Evolutionary conservation across 2,113 vertebrate species (phyloP), one percentile per base, ranked within the genome.

Genomic region (Oostethus manadensis): DNA sequence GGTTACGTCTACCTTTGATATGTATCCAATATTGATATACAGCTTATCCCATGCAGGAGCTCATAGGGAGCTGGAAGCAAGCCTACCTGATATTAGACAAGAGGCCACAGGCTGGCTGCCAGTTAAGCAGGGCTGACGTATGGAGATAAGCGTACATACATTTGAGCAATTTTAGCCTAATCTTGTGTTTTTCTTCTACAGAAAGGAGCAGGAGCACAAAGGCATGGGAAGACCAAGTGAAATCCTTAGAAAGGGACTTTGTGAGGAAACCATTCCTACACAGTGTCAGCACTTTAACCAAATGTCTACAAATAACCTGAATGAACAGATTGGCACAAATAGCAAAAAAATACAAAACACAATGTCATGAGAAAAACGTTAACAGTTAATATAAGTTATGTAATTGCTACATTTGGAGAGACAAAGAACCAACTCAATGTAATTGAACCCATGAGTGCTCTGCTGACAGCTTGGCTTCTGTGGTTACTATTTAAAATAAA

Each of bases 371-470:
- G 73, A 64, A 78, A 77, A 15, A 60, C 38, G 58, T 65, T 54
- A 62, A 69, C 54, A 43, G 49, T 69, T 71, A 78, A 72, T 76
- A 71, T 64, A 62, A 38, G 68, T 85, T 77, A 83, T 71, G 67
- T 77, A 75, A 84, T 80, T 57, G 58, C 51, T 35, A 18, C 48
- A 66, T 60, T 71, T 66, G 48, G 38, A 42, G 10, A 14, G 38
- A 70, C 62, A 71, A 60, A 71, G 64, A 65, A 62, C 16, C 70
- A 22, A 65, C 42, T 65, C 76, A 49, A 62, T 67, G 51, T 83
- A 87, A 85, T 67, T 78, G 70, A 87, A 81, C 43, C 72, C 77
- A 84, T 78, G 66, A 82, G 65, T 54, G 8, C 62, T 66, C 38
- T 51, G 53, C 68, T 71, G 79, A 78, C 73, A 76, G 73, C 48